phyloP scores from a whole-genome alignment of 2,888 invertebrate species.

The Oscheius onirici region DNA sequence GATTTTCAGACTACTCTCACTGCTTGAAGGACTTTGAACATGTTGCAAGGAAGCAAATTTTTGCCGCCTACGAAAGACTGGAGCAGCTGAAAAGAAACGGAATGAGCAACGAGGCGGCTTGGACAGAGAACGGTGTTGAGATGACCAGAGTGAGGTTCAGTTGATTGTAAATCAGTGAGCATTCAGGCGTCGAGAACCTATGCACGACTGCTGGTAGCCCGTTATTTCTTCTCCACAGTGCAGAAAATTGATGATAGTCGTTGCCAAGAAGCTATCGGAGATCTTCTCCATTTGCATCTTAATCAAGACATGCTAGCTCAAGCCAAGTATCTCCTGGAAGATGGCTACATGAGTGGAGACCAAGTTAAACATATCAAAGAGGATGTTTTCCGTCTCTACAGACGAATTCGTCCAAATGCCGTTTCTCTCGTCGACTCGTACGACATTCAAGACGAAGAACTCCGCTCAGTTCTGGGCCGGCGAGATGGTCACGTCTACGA shows the following conservation, averaged over 20 bases:
- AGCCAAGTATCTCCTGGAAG: slow-evolving; percentile 23
- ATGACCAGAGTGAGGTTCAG: slow-evolving; percentile 44
- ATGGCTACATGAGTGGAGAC: slow-evolving; percentile 36
- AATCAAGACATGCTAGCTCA: slow-evolving; percentile 41
- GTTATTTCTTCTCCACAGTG: slow-evolving; percentile 37
- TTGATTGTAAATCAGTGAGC: not conserved
- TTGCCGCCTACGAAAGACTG: slow-evolving; percentile 44
- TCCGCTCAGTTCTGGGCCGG: slow-evolving; percentile 72
- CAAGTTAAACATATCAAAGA: slow-evolving; percentile 37
- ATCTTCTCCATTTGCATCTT: slow-evolving; percentile 81
- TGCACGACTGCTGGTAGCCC: slow-evolving; percentile 44
- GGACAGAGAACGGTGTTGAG: slow-evolving; percentile 56
- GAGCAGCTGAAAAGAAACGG: slow-evolving; percentile 38
- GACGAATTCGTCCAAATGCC: slow-evolving; percentile 82
- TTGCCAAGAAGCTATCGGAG: slow-evolving; percentile 78
- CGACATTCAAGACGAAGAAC: slow-evolving; percentile 76
- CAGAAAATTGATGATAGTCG: slow-evolving; percentile 54
- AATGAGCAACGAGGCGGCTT: slow-evolving; percentile 43
- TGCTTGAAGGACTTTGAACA: slow-evolving; percentile 41
- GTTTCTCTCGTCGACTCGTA: slow-evolving; percentile 91
- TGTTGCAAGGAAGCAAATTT: slow-evolving; percentile 41
- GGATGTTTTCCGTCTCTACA: slow-evolving; percentile 39
- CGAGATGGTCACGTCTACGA: slow-evolving; percentile 73
- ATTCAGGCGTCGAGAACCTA: slow-evolving; percentile 44
- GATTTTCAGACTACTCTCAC: slow-evolving; percentile 8